Conservation (phyloP, 2,888 invertebrate species). For the Xestia rhomboidea region DNA sequence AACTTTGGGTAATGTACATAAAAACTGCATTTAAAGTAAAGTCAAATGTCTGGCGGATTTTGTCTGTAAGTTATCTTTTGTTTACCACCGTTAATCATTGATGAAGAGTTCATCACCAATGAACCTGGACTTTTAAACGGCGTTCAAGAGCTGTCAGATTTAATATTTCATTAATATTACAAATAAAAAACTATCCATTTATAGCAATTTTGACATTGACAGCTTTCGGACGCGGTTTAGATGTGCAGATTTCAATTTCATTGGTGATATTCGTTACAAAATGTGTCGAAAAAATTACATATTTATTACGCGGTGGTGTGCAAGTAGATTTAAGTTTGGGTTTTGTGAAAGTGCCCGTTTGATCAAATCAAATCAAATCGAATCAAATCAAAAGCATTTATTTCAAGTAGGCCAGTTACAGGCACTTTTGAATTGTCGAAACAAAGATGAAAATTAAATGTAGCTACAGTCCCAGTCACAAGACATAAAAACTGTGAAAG, state of each 20-base stretch:
- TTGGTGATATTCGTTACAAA: background rate
- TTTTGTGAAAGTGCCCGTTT: constrained; percentile 2
- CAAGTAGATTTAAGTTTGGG: background rate
- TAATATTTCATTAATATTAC: background rate
- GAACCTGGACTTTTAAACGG: background rate
- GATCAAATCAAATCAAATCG: too few relatives aligned
- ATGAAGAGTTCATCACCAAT: background rate
- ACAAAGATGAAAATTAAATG: too few relatives aligned
- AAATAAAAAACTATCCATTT: background rate
- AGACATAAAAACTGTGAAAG: too few relatives aligned
- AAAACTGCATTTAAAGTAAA: constrained; percentile 12
- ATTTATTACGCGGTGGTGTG: background rate
- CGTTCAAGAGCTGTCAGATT: background rate
- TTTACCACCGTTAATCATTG: background rate
- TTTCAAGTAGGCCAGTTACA: too few relatives aligned
- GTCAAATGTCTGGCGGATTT: constrained; percentile 27
- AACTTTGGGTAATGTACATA: constrained; percentile 39
- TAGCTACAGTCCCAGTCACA: too few relatives aligned
- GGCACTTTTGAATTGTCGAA: too few relatives aligned
- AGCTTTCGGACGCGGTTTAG: background rate
- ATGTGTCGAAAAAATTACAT: background rate
- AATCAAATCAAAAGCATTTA: too few relatives aligned
- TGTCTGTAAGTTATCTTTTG: constrained; percentile 1
- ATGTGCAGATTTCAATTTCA: background rate
- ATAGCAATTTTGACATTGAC: background rate